phyloP scores from a whole-genome alignment of 92 coral and sea anemone genomes.

The Galaxea fascicularis region DNA sequence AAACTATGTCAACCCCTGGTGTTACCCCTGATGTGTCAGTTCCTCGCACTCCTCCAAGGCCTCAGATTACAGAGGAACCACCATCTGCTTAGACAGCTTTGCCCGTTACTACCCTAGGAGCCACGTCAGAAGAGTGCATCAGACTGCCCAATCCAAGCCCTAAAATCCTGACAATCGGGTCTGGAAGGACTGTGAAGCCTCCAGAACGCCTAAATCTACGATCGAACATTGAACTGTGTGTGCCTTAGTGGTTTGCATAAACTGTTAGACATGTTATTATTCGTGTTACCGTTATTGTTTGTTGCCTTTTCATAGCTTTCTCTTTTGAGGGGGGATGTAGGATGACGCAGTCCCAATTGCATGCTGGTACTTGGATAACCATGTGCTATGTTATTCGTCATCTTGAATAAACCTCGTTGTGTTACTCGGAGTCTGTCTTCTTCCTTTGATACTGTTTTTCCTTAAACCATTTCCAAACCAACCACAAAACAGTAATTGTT shows the following conservation, averaged over 20 bases:
- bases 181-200: conserved; percentile 12
- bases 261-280: background rate
- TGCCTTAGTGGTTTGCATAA: background rate
- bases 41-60: too few relatives aligned
- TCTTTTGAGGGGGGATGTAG: background rate
- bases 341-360: too few relatives aligned
- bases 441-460: too few relatives aligned
- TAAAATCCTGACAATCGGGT: background rate
- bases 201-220: conserved; percentile 3
- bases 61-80: background rate
- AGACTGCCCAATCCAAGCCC: background rate
- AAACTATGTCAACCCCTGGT: background rate
- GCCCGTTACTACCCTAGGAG: background rate
- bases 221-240: background rate
- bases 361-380: too few relatives aligned
- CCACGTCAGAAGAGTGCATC: background rate
- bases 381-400: too few relatives aligned
- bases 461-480: too few relatives aligned
- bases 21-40: background rate
- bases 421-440: too few relatives aligned
- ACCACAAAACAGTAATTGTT: too few relatives aligned
- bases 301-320: background rate
- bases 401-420: too few relatives aligned
- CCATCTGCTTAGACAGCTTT: background rate
- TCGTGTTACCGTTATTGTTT: background rate